Conservation (phyloP, 2,113 vertebrate genomes). For the Uria aalge region DNA sequence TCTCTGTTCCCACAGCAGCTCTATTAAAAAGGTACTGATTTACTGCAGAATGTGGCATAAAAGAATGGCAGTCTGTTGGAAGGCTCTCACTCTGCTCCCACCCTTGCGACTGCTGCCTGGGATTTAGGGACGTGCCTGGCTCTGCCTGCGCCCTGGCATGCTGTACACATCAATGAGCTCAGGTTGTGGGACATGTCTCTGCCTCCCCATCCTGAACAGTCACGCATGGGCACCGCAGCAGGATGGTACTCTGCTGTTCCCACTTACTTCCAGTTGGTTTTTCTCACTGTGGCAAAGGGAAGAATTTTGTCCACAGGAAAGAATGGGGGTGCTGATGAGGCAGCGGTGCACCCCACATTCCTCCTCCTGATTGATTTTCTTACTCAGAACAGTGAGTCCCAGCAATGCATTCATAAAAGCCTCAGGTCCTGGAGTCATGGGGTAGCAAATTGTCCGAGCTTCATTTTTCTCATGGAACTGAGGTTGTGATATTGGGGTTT, state of each 20-base stretch:
- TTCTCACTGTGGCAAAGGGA: not conserved
- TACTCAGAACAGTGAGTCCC: not conserved
- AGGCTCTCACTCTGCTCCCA: not conserved
- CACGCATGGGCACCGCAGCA: fast-evolving
- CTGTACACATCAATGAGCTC: not conserved
- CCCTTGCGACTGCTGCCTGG: not conserved
- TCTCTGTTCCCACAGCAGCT: not conserved
- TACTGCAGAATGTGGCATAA: not conserved
- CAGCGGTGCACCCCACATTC: fast-evolving
- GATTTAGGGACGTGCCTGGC: not conserved
- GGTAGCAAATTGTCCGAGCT: not conserved
- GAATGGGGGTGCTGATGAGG: not conserved
- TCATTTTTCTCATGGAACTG: not conserved
- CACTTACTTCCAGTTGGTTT: not conserved
- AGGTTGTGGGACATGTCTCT: not conserved
- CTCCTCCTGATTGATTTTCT: not conserved
- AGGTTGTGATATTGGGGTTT: not conserved
- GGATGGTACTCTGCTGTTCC: not conserved
- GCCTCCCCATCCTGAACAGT: not conserved
- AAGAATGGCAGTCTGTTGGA: not conserved
- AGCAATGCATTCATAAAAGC: not conserved
- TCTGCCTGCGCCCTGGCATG: not conserved
- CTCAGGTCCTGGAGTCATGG: not conserved
- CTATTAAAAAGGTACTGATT: not conserved
- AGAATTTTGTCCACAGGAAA: not conserved